Conservation (phyloP, 1,140 invertebrate species). For the Lucilia sericata region DNA sequence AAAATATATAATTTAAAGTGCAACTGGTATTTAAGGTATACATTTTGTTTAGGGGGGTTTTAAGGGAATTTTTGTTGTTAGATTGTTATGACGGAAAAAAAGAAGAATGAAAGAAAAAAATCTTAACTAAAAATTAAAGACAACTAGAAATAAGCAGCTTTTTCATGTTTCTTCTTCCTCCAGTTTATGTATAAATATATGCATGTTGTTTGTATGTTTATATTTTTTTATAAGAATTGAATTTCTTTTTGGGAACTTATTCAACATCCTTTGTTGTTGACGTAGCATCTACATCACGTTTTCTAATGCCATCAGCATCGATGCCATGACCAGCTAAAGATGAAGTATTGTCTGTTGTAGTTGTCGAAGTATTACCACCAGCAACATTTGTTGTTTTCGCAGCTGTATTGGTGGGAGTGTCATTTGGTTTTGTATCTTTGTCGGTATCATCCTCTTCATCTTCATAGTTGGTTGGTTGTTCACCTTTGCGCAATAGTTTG, state of each 20-base stretch:
- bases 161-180: background rate
- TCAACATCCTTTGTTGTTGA: conserved; percentile 44
- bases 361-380: background rate
- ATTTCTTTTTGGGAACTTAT: conserved; percentile 33
- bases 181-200: conserved; percentile 36
- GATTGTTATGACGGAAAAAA: background rate
- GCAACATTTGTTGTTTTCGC: background rate
- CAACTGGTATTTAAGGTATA: conserved; percentile 8
- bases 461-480: conserved; percentile 90
- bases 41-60: background rate
- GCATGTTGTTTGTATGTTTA: background rate
- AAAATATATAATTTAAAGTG: conserved; percentile 1
- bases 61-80: background rate
- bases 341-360: background rate
- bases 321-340: background rate
- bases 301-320: conserved; percentile 39
- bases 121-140: conserved; percentile 21
- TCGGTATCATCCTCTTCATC: conserved; percentile 85
- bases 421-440: conserved; percentile 66
- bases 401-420: conserved; percentile 10
- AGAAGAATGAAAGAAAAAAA: background rate
- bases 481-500: conserved; percentile 89
- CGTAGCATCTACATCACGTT: conserved; percentile 28
- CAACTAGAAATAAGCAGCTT: background rate
- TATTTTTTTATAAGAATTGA: conserved; percentile 20